Percentiles rank a stretch among this genome's conserved stretches.
These are phyloP conservation scores for Eueides isabella DNA, from an alignment of 1,140 invertebrate genomes.

Conservation along the genomic window DNA sequence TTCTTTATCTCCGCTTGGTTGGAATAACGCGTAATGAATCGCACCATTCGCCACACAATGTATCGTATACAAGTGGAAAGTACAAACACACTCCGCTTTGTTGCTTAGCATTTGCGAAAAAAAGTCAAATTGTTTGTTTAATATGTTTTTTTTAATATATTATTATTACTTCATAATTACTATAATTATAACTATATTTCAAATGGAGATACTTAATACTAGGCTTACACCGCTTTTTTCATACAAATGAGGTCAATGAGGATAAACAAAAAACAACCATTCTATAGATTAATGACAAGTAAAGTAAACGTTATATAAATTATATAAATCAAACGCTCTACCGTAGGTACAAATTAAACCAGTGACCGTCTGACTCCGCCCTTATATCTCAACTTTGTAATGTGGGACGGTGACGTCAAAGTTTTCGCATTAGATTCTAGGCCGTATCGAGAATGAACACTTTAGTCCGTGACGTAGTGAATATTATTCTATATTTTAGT, in stretches of 20 bases:
- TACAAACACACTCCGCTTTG: no score
- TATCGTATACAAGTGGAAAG: no score
- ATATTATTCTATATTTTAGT: constrained; percentile 38
- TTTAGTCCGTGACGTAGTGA: constrained; percentile 40
- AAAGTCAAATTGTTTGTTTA: no score
- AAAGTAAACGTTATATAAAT: background rate
- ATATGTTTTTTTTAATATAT: no score
- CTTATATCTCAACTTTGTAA: constrained; percentile 28
- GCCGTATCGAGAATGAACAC: constrained; percentile 46
- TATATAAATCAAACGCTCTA: background rate
- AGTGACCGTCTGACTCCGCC: constrained; percentile 11
- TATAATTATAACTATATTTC: no score
- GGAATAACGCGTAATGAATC: no score
- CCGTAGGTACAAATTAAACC: background rate
- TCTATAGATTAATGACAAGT: background rate
- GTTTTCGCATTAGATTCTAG: constrained; percentile 67
- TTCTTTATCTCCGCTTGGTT: no score
- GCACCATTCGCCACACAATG: no score
- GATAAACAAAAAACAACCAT: background rate
- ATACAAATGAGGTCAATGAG: background rate
- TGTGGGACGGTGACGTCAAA: constrained; percentile 68
- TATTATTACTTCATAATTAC: no score
- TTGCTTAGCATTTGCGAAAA: no score
- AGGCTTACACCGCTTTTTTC: no score
- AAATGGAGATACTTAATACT: no score